Base-by-base conservation (phyloP, 2,797 vertebrate species). In the Lepus townsendii region DNA sequence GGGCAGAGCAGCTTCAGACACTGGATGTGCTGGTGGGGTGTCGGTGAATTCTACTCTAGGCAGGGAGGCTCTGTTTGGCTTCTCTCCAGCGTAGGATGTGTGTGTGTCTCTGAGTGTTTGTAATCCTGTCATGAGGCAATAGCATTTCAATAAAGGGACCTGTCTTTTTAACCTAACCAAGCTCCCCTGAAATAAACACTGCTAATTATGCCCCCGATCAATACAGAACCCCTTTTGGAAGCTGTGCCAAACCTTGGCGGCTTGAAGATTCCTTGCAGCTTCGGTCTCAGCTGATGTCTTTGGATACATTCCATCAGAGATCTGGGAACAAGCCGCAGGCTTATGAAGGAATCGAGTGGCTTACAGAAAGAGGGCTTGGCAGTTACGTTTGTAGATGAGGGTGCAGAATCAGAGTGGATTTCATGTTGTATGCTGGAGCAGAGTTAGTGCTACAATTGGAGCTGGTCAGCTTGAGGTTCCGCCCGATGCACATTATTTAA, bases 101-200 rank as follows among this genome's bases (percentile, higher is more conserved):
- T 24, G 16, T 63, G 72, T 93, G 50, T 93, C 50, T 90, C 38
- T 62, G 73, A 86, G 63, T 96, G 84, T 96, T 88, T 95, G 76
- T 94, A 96, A 95, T 92, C 88, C 72, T 94, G 63, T 94, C 96
- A 94, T 91, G 57, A 89, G 85, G 85, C 83, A 82, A 94, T 94
- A 92, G 73, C 71, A 66, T 92, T 96, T 93, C 87, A 96, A 96
- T 93, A 84, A 94, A 84, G 52, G 85, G 83, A 52, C 54, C 84
- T 76, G 82, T 95, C n/a, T 90, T 93, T 95, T 91, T 90, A 92
- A 94, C 78, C 76, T 89, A 95, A 87, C 85, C 68, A 79, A 85
- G 42, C 32, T 71, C 57, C 24, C 66, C 93, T 72, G 80, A 82
- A 97, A 95, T 83, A 92, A 95, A 96, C 91, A 96, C 63, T 92